Base-by-base conservation (phyloP, 2,113 vertebrate genomes). In the Anhinga rufa region DNA sequence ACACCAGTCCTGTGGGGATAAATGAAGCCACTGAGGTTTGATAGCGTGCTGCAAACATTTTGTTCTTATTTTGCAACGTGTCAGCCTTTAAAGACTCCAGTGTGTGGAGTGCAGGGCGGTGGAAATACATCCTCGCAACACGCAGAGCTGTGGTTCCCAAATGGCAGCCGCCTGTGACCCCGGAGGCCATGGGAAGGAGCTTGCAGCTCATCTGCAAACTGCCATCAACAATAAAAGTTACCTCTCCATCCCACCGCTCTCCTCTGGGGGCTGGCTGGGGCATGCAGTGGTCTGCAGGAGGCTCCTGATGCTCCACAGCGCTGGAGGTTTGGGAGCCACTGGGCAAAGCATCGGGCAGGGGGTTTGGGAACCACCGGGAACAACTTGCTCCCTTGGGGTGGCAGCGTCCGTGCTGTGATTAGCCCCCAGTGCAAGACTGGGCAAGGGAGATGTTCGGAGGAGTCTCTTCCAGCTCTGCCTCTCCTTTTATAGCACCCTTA, bases 1-100 rank as follows among this genome's bases (percentile, higher is more conserved):
- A 46, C 93, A 93, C 57, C 70, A 31, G 44, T 74, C 92, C 95
- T 83, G 75, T 18, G 94, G 91, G 90, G 92, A 90, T 77, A 80
- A 82, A 80, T 57, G 94, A 79, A 94, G 82, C 88, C 86, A 69
- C 58, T 65, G 94, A 93, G 86, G 76, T 86, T 85, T 93, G 82
- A 90, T 80, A 93, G 82, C 2, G 2, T 36, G 48, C 79, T 95
- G 75, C 62, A 94, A 84, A 91, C 85, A 93, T 94, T 90, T 55
- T 80, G 82, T 93, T 88, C 85, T 77, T 58, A 4, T 69, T 93
- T 79, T 94, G 88, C 54, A 80, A 69, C 0, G 3, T 88, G 89
- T 95, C 76, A 65, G 62, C 83, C 86, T 83, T 29, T 55, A 79
- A 92, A 76, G 54, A 20, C 86, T 22, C 7, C 71, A 55, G 85